Conservation (phyloP, 64 coral and sea anemone genomes). For the Actinia equina region DNA sequence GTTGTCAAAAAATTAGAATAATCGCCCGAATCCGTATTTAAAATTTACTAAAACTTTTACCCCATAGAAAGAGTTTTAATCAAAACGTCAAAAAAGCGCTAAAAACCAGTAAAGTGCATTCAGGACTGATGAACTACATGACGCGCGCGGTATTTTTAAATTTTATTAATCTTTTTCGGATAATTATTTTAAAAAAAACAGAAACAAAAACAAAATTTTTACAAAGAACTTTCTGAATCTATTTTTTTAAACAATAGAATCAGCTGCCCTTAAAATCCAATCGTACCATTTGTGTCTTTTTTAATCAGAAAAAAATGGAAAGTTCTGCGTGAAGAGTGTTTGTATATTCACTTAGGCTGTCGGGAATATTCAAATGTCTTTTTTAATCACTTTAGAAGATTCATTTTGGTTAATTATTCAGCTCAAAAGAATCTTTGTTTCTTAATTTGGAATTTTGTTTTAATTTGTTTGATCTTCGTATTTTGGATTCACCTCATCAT, state of each 20-base stretch:
- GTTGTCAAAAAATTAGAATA: neutral
- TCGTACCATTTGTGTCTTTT: neutral
- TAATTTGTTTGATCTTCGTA: neutral
- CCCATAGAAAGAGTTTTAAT: neutral
- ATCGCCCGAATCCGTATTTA: neutral
- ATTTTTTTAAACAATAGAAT: neutral
- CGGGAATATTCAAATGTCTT: neutral
- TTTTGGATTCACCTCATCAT: neutral
- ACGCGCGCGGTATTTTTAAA: neutral
- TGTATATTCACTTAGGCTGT: neutral
- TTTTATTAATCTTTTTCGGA: neutral
- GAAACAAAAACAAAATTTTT: neutral
- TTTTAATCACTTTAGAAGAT: neutral
- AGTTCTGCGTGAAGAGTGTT: neutral
- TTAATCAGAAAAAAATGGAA: neutral
- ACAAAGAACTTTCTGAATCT: neutral
- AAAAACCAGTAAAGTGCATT: neutral
- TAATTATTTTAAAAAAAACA: neutral
- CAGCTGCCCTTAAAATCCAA: neutral
- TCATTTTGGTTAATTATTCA: neutral
- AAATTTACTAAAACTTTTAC: conserved; percentile 1
- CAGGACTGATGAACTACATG: neutral
- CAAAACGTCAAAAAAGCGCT: neutral
- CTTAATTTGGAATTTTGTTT: neutral
- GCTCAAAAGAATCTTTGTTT: neutral